phyloP scores from a whole-genome alignment of 2,113 vertebrate species.

The Chaetodon auriga region DNA sequence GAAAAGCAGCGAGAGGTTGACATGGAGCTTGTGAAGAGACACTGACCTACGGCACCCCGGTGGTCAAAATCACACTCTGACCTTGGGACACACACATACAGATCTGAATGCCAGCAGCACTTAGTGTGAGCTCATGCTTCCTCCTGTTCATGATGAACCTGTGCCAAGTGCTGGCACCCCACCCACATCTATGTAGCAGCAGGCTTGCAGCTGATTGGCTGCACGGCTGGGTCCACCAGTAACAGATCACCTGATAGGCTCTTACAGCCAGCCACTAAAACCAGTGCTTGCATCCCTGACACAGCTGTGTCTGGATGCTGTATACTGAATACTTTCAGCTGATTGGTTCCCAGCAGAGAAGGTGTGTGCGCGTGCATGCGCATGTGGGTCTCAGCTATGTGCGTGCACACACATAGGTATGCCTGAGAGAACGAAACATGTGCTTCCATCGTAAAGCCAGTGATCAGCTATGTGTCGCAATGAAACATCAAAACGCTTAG shows the following conservation, averaged over 20 bases:
- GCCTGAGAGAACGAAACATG: not conserved
- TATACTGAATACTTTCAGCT: constrained; percentile 2
- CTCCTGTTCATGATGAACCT: constrained; percentile 50
- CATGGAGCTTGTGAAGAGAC: not conserved
- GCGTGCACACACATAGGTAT: not conserved
- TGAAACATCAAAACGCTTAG: not conserved
- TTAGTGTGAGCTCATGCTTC: constrained; percentile 37
- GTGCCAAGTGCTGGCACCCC: constrained; percentile 41
- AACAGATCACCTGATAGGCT: constrained; percentile 47
- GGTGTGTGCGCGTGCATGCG: constrained; percentile 50
- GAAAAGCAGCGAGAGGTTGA: not conserved
- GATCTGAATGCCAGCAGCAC: constrained; percentile 38
- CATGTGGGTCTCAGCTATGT: not conserved
- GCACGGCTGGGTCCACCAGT: not conserved
- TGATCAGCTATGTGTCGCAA: not conserved
- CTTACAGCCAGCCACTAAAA: constrained; percentile 1
- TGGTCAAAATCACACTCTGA: constrained; percentile 34
- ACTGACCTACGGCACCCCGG: not conserved
- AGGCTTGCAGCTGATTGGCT: constrained; percentile 62
- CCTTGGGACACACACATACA: constrained; percentile 26
- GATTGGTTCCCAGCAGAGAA: constrained; percentile 60
- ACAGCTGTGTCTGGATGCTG: constrained; percentile 37
- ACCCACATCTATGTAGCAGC: constrained; percentile 46
- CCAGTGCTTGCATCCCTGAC: constrained; percentile 26
- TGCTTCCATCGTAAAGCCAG: not conserved